These are phyloP conservation scores for Fistularia tabacaria DNA, from an alignment of 2,797 vertebrate species.

Conservation along the genomic window DNA sequence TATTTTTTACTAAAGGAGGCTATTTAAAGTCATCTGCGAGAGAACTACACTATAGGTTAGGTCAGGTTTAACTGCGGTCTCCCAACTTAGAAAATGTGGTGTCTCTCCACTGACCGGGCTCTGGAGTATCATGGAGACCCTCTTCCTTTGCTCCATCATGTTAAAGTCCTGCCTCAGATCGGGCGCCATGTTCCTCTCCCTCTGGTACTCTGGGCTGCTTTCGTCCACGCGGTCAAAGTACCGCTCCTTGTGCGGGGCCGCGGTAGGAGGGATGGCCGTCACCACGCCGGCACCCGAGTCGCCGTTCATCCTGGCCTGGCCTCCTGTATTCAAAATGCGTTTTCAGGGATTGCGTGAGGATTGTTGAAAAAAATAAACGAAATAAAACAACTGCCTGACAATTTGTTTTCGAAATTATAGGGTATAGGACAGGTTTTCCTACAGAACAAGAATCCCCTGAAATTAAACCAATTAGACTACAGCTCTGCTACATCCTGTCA, in stretches of 20 bases:
- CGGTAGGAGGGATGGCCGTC: slow-evolving; percentile 92
- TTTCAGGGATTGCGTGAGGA: no score
- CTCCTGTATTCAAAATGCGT: slow-evolving; percentile 42
- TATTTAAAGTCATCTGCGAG: not conserved
- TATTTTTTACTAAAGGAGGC: slow-evolving; percentile 9
- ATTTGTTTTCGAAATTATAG: no score
- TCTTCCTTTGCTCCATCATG: slow-evolving; percentile 99
- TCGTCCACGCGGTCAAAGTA: slow-evolving; percentile 98
- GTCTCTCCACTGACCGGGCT: slow-evolving; percentile 83
- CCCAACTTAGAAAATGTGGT: no score
- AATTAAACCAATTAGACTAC: no score
- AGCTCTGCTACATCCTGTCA: no score
- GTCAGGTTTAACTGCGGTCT: not conserved
- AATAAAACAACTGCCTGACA: not conserved
- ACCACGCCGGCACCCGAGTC: slow-evolving; percentile 91
- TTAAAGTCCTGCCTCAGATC: slow-evolving; percentile 98
- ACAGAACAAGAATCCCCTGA: no score
- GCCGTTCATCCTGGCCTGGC: slow-evolving; percentile 87
- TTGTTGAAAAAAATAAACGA: no score
- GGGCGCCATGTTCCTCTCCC: slow-evolving; percentile 97
- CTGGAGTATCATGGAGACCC: slow-evolving; percentile 98
- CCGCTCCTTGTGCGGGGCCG: slow-evolving; percentile 94
- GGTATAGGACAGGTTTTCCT: no score
- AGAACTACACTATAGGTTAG: no score
- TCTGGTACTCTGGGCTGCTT: slow-evolving; percentile 92